These are phyloP conservation scores for Drosophila ustulata DNA, from an alignment of 2,888 invertebrate species.

Conservation along the genomic window DNA sequence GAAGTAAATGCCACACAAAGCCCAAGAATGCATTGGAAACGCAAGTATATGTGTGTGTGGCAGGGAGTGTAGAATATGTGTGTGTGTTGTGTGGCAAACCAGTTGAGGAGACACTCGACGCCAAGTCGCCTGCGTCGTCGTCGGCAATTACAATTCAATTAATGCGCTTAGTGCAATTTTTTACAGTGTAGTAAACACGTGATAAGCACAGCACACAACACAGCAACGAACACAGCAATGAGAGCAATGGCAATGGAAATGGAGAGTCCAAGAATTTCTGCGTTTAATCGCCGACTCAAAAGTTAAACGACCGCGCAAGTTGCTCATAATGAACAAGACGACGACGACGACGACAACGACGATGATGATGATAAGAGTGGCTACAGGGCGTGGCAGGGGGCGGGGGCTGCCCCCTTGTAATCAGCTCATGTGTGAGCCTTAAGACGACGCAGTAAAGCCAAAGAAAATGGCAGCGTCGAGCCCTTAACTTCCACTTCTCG, in stretches of 20 bases:
- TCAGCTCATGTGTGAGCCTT: conserved; percentile 57
- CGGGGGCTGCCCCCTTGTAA: conserved; percentile 41
- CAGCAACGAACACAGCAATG: neutral
- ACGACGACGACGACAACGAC: neutral
- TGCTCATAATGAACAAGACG: conserved; percentile 27
- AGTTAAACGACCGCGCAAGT: conserved; percentile 80
- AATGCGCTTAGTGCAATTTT: conserved; percentile 77
- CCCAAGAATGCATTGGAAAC: conserved; percentile 25
- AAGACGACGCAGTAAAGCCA: conserved; percentile 46
- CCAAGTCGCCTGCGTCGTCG: conserved; percentile 21
- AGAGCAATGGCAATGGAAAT: conserved; percentile 16
- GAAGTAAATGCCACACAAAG: conserved; percentile 47
- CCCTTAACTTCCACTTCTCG: conserved; percentile 58
- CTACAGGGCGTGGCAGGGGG: neutral
- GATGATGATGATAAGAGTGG: conserved; percentile 9
- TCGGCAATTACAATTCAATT: conserved; percentile 79
- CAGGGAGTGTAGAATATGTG: conserved; percentile 12
- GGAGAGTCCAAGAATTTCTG: conserved; percentile 73
- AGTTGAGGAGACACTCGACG: conserved; percentile 57
- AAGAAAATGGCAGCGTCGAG: conserved; percentile 62
- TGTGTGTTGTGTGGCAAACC: conserved; percentile 47
- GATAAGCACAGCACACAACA: conserved; percentile 49
- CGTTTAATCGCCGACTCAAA: conserved; percentile 73
- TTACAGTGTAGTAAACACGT: conserved; percentile 60
- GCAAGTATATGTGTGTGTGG: conserved; percentile 3